Base-by-base conservation (phyloP, 2,888 invertebrate species). In the Cheilosia grossa region DNA sequence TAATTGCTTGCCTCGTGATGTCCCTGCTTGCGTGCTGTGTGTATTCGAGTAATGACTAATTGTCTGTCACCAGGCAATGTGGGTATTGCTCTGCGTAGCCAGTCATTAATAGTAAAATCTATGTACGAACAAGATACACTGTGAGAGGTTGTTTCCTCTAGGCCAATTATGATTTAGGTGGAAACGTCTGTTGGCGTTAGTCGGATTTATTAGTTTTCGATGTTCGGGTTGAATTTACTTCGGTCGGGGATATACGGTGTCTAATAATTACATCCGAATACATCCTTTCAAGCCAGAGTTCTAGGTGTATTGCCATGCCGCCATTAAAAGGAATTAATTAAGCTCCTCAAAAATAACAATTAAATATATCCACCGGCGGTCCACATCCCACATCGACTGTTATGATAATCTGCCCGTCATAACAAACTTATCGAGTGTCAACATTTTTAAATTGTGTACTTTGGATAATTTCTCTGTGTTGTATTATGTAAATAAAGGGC, bases 31-130 rank as follows among this genome's bases (percentile, higher is more conserved):
- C 40, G 6, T 49, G 47, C 4, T 47, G 13, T 66, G 58, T 27
- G 63, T 21, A 33, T 15, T 42, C n/a, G 40, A 15, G 10, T 54
- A 63, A 58, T 74, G 63, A 74, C 74, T 81, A 81, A 81, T 81
- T 74, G 63, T 63, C 69, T 74, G 67, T 74, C 56, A 42, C 42
- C 42, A 33, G 30, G 24, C 42, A 40, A n/a, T 37, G 44, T 21
- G 37, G 27, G 27, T 66, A 47, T 59, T 53, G 51, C 44, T 58
- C 30, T 30, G 30, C 9, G 56, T 58, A 47, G 17, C 58, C 21
- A 30, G 40, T 58, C 42, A 27, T 74, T 74, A 74, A 74, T 74
- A 66, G 58, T 58, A 66, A 64, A 47, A 51, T 54, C 37, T 42
- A 42, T 40, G 10, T 27, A 51, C 61, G 24, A 17, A 54, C 66